Evolutionary conservation across 2,797 vertebrate species (phyloP).

Genomic region (Sebastes cheni): DNA sequence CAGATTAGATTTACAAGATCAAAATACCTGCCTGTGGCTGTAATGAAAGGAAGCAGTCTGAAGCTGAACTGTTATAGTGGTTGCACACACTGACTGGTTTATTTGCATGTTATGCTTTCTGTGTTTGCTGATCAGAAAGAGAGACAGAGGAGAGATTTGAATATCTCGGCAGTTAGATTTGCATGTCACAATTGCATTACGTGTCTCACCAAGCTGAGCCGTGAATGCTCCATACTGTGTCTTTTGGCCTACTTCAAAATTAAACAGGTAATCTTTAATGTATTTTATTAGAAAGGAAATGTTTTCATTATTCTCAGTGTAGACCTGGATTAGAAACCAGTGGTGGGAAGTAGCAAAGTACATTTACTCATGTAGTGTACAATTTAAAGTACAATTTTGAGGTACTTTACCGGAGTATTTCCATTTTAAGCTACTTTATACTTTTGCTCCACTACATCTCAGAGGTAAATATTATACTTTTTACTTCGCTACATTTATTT

Average conservation of each 20-base stretch:
- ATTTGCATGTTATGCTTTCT: background rate
- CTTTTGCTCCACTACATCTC: no score
- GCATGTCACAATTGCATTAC: background rate
- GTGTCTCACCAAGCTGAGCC: background rate
- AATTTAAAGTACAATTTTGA: no score
- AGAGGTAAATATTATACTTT: no score
- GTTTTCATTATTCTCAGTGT: background rate
- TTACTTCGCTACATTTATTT: no score
- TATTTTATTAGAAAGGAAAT: background rate
- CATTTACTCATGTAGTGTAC: no score
- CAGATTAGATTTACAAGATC: background rate
- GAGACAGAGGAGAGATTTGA: background rate
- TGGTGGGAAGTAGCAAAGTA: no score
- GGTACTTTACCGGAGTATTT: no score
- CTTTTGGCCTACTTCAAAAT: background rate
- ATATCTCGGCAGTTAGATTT: conserved; percentile 20
- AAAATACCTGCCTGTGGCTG: background rate
- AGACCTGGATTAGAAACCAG: background rate
- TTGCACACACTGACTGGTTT: background rate
- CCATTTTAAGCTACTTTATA: no score
- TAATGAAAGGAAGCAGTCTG: background rate
- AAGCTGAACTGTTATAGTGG: no score
- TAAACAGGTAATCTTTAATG: background rate
- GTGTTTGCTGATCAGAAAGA: background rate
- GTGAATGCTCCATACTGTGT: background rate